These are phyloP conservation scores for Bombylius major DNA, from an alignment of 2,888 invertebrate genomes.

Conservation along the genomic window DNA sequence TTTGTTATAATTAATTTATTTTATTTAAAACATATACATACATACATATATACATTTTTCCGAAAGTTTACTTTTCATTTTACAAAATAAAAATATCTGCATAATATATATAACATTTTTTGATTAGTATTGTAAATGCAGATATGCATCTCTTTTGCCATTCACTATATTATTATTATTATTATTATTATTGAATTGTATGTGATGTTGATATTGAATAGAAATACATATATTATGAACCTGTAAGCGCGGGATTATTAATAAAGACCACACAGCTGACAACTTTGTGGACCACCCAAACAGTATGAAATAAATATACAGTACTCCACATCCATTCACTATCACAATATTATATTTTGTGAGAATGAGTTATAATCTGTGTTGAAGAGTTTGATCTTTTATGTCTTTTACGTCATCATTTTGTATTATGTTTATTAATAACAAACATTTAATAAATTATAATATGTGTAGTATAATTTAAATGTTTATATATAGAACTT, in stretches of 20 bases:
- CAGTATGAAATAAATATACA: slow-evolving; percentile 10
- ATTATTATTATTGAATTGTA: background rate
- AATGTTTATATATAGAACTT: no score
- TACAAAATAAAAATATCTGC: no score
- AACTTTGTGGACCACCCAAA: slow-evolving; percentile 34
- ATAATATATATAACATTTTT: no score
- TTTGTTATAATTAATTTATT: no score
- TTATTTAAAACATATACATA: no score
- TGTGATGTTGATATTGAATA: background rate
- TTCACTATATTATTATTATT: background rate
- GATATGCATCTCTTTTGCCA: no score
- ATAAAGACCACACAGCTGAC: slow-evolving; percentile 39
- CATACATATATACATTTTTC: no score
- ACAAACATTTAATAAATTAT: no score
- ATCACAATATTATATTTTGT: background rate
- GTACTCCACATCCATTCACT: background rate
- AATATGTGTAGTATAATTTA: no score
- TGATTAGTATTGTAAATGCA: no score
- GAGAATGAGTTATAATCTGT: slow-evolving; percentile 5
- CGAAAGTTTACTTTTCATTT: no score
- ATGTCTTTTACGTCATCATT: background rate
- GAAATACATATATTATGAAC: background rate
- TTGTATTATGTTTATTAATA: no score
- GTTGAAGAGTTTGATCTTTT: background rate
- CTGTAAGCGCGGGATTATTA: slow-evolving; percentile 23